phyloP scores from a whole-genome alignment of 2,888 invertebrate species.

The Agonum fuliginosum region DNA sequence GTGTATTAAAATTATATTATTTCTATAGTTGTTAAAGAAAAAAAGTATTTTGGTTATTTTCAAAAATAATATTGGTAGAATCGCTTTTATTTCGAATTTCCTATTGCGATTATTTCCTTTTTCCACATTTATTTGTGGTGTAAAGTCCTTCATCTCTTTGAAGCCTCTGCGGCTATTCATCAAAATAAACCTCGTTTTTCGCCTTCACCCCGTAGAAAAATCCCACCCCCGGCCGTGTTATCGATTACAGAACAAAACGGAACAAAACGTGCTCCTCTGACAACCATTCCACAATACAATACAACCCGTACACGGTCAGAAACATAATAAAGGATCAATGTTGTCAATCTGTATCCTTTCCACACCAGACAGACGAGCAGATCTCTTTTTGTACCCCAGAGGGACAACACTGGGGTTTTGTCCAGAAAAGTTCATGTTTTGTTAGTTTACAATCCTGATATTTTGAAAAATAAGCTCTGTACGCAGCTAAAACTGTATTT shows the following conservation, averaged over 20 bases:
- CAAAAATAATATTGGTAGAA: no score
- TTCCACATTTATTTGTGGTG: not conserved
- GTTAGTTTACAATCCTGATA: no score
- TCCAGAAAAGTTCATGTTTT: not conserved
- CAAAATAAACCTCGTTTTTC: conserved; percentile 17
- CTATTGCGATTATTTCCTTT: not conserved
- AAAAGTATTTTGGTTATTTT: no score
- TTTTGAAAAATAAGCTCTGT: no score
- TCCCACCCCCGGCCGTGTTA: conserved; percentile 16
- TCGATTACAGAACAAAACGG: conserved; percentile 34
- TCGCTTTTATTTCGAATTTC: no score
- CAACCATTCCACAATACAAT: conserved; percentile 46
- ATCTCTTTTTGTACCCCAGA: not conserved
- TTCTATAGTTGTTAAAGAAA: no score
- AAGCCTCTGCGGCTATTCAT: conserved; percentile 19
- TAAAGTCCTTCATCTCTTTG: conserved; percentile 1
- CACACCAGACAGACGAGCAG: not conserved
- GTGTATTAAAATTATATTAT: no score
- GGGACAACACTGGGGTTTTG: not conserved
- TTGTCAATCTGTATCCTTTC: conserved; percentile 51
- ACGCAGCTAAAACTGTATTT: no score
- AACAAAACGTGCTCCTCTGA: conserved; percentile 23
- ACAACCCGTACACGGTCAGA: conserved; percentile 54
- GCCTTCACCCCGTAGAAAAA: not conserved
- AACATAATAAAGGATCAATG: conserved; percentile 57